Evolutionary conservation across 2,113 vertebrate genomes (phyloP).

Genomic region (Centropristis striata): DNA sequence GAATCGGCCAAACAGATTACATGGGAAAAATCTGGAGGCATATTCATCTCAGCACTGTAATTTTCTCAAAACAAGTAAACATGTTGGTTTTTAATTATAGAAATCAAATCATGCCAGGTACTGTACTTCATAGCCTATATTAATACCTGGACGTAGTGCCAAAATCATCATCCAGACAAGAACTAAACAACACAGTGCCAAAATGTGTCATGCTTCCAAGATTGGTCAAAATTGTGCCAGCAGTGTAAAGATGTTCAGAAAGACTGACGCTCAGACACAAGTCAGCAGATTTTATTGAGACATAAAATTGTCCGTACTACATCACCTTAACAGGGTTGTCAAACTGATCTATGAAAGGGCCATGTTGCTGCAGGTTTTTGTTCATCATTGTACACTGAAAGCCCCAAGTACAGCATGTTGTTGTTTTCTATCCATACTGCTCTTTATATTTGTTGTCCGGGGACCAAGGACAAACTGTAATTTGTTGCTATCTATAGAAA

Average conservation of each 20-base stretch:
- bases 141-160: background rate
- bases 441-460: background rate
- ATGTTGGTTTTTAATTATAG: background rate
- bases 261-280: background rate
- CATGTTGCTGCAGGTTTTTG: too few relatives aligned
- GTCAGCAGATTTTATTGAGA: background rate
- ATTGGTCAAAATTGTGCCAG: background rate
- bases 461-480: background rate
- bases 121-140: background rate
- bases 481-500: too few relatives aligned
- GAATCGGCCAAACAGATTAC: background rate
- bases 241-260: background rate
- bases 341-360: too few relatives aligned
- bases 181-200: background rate
- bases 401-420: background rate
- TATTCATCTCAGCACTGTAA: background rate
- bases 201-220: background rate
- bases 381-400: background rate
- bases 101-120: background rate
- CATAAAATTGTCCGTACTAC: background rate
- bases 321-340: background rate
- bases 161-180: background rate
- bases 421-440: background rate
- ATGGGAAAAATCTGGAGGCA: background rate
- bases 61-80: constrained; percentile 3